Conservation (phyloP, 1,140 invertebrate species). For the Solen grandis region DNA sequence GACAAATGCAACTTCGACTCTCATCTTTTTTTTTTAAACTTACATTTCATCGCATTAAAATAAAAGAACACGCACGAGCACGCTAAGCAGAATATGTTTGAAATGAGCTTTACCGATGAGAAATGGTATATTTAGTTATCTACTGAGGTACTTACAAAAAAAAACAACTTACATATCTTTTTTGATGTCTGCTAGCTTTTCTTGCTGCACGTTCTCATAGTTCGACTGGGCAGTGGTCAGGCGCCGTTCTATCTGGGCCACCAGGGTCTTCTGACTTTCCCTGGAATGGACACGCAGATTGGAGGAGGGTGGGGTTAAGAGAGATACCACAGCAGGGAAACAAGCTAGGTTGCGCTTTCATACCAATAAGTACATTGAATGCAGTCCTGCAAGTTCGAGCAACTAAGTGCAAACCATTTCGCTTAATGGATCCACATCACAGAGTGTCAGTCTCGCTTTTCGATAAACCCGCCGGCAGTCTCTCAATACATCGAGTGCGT, state of each 20-base stretch:
- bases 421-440: too few species aligned
- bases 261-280: slow-evolving; percentile 19
- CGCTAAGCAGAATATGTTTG: too few species aligned
- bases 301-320: too few species aligned
- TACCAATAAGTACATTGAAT: not conserved
- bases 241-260: slow-evolving; percentile 8
- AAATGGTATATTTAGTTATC: too few species aligned
- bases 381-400: not conserved
- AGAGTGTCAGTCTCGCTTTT: too few species aligned
- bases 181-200: slow-evolving; percentile 34
- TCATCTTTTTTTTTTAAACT: not conserved
- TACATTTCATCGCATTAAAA: not conserved
- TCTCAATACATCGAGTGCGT: too few species aligned
- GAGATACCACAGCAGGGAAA: not conserved
- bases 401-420: not conserved
- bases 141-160: not conserved
- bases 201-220: slow-evolving; percentile 20
- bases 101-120: too few species aligned
- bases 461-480: too few species aligned
- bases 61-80: too few species aligned
- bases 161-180: slow-evolving; percentile 31
- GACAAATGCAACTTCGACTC: not conserved
- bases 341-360: not conserved
- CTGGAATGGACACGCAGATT: slow-evolving; percentile 9
- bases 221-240: slow-evolving; percentile 17